Conservation (phyloP, 1,140 invertebrate genomes). For the Mesaphorura yosii region DNA sequence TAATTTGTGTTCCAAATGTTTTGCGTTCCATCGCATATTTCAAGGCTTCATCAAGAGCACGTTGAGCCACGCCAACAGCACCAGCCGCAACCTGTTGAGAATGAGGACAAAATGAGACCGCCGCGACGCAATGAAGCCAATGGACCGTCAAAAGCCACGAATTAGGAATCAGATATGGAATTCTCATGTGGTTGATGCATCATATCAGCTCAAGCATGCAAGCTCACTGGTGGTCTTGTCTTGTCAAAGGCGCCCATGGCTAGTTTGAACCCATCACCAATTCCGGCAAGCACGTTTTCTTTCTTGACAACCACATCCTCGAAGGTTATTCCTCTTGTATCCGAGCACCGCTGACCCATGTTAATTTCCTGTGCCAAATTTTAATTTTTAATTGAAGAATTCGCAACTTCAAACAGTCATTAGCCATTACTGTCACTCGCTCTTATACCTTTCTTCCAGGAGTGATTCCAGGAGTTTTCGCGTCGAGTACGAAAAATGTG, state of each 20-base stretch:
- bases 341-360: slow-evolving; percentile 93
- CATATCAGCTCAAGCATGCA: too few relatives aligned
- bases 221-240: slow-evolving; percentile 71
- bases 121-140: too few relatives aligned
- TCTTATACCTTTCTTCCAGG: slow-evolving; percentile 68
- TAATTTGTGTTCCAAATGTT: slow-evolving; percentile 83
- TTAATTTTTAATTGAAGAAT: background rate
- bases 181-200: background rate
- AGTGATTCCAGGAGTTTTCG: slow-evolving; percentile 70
- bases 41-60: slow-evolving; percentile 82
- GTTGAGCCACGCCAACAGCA: slow-evolving; percentile 75
- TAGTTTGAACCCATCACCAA: slow-evolving; percentile 90
- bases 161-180: too few relatives aligned
- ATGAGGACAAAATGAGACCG: slow-evolving; percentile 44
- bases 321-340: slow-evolving; percentile 92
- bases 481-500: slow-evolving; percentile 92
- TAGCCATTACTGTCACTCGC: background rate
- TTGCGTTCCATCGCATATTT: slow-evolving; percentile 90
- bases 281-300: slow-evolving; percentile 78
- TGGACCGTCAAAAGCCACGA: too few relatives aligned
- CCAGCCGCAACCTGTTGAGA: slow-evolving; percentile 63
- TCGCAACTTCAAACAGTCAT: background rate
- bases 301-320: slow-evolving; percentile 92
- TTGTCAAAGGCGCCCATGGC: slow-evolving; percentile 94
- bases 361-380: slow-evolving; percentile 57